Base-by-base conservation (phyloP, 1,140 invertebrate genomes). In the Polypedilum pembai region DNA sequence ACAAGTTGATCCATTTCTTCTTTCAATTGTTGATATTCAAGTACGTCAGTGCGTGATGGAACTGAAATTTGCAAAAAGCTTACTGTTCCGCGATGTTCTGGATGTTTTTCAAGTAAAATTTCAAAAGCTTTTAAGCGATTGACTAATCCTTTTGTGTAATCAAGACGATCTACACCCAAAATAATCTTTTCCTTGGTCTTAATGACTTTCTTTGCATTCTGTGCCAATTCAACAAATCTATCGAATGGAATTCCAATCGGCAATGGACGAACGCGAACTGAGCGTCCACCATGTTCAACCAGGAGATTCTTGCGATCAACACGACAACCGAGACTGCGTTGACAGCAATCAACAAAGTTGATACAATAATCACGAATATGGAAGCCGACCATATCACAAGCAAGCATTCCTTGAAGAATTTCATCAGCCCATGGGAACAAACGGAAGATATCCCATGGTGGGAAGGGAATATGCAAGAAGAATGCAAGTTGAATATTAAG, bases 391-490 rank as follows among this genome's bases (percentile, higher is more conserved):
- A 95, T 91, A 81, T 95, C 94, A 81, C 92, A 94, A 76, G 92
- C 90, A 41, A 94, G 83, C 86, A 94, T 92, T 75, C 94, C 94
- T 82, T 95, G 92, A n/a, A 95, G 86, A 69, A 96, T 89, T 84
- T 94, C 93, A 82, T 95, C 93, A 69, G 92, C 91, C 92, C 94
- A 94, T 3, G 94, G 94, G 77, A 95, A 92, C 12, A 95, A 83
- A 74, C 94, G 85, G 83, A 94, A 94, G 73, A 95, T 94, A 78
- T 96, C 94, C 93, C 93, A 95, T 1, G 93, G 91, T 20, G 94
- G 94, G 81, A 95, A 95, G 0, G 94, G 94, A 80, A 96, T 96
- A 81, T 96, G 94, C 45, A 95, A 84, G 82, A 96, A 96, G 83
- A 95, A 96, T 12, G 92, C 93, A 74, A 96, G 83, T 79, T 94